Base-by-base conservation (phyloP, 2,888 invertebrate genomes). In the Oscheius sp. region DNA sequence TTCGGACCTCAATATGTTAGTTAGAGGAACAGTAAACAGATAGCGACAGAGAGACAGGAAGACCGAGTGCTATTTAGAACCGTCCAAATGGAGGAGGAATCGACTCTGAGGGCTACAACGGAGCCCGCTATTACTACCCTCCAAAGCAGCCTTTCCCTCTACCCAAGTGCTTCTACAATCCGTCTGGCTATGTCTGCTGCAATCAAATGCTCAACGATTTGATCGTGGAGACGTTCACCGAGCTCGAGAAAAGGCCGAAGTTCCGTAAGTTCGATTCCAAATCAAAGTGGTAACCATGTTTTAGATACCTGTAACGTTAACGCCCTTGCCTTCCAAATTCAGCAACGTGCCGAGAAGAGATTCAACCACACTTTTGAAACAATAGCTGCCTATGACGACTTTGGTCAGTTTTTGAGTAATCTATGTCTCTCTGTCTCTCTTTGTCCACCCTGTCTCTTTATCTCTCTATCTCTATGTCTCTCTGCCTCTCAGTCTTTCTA, bases 141-240 rank as follows among this genome's bases (percentile, higher is more conserved):
- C 70, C 70, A 9, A 70, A 37, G 37, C 70, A 70, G 50, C 58
- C 80, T 0, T 81, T 84, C 72, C 84, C 84, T 53, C 79, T 84
- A 9, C 82, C 84, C 48, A 83, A 82, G 32, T 85, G 85, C 76
- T 85, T 85, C 79, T 79, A 84, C 77, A 85, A 85, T 73, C 83
- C 83, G n/a, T 78, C 77, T 59, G 82, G 84, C 11, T 85, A 85
- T 58, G 83, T 84, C 3, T 85, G 85, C 76, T 85, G 85, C 72
- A 85, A 82, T 58, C 75, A 79, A 11, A 71, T 77, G 55, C 79
- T 85, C 58, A 85, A 85, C 65, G 83, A 83, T 48, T 72, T 85
- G 48, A 82, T 85, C 78, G 79, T 82, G 1, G 78, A 79, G 37
- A 80, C 82, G 0, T 85, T 78, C 74, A 79, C 77, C 33, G 77